Conservation (phyloP, 2,113 vertebrate genomes). For the Leptocoma aspasia region DNA sequence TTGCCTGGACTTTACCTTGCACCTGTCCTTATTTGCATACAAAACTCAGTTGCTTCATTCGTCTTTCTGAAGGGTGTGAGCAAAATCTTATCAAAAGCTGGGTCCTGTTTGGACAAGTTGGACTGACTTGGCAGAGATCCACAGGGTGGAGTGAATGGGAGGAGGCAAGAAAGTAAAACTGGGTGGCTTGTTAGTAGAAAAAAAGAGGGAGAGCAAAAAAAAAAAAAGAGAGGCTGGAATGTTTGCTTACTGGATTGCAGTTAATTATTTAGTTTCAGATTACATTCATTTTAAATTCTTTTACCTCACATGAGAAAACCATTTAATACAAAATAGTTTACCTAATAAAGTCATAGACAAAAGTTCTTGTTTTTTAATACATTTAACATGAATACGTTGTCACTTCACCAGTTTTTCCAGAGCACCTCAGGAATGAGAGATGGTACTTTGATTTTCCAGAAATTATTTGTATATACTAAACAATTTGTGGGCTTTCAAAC, state of each 20-base stretch:
- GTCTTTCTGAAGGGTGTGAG: constrained; percentile 76
- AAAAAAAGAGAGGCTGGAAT: constrained; percentile 61
- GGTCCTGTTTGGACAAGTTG: constrained; percentile 83
- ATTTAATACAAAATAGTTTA: constrained; percentile 45
- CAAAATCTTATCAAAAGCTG: constrained; percentile 75
- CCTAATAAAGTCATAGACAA: constrained; percentile 20
- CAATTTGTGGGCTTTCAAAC: neutral
- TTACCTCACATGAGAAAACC: constrained; percentile 42
- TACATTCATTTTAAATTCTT: constrained; percentile 42
- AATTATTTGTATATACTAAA: neutral
- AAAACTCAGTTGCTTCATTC: constrained; percentile 72
- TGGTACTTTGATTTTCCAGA: neutral
- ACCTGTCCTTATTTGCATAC: constrained; percentile 76
- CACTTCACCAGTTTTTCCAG: neutral
- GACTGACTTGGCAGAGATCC: constrained; percentile 72
- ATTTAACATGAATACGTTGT: neutral
- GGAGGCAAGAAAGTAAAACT: constrained; percentile 77
- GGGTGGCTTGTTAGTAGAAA: constrained; percentile 69
- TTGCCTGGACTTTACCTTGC: constrained; percentile 64
- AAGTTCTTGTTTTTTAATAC: neutral
- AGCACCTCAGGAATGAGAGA: neutral
- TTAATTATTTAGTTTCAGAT: constrained; percentile 70
- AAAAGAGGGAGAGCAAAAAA: constrained; percentile 23
- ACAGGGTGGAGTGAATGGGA: constrained; percentile 76
- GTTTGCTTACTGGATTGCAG: constrained; percentile 69